A percentile compares a stretch with the other conserved stretches of the same genome.
Conservation (phyloP, 1,140 invertebrate species). For the Ostrea edulis region DNA sequence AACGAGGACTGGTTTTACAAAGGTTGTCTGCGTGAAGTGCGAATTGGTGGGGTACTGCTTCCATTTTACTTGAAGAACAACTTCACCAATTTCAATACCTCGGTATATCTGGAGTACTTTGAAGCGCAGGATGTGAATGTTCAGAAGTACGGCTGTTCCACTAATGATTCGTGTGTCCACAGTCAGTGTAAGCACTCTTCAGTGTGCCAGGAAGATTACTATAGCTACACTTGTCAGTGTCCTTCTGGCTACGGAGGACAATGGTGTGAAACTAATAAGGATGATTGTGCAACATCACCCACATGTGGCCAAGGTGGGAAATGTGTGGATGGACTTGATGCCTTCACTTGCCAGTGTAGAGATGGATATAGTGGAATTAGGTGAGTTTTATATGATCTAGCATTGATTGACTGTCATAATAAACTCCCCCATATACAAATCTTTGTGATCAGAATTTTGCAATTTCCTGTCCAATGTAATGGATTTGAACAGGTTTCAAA, state of each 20-base stretch:
- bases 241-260: conserved; percentile 88
- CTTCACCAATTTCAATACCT: conserved; percentile 53
- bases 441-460: no score
- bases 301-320: conserved; percentile 87
- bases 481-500: no score
- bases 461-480: no score
- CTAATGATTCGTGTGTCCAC: conserved; percentile 47
- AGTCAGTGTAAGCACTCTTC: conserved; percentile 79
- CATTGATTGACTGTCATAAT: no score
- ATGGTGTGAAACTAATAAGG: conserved; percentile 92
- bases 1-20: conserved; percentile 53
- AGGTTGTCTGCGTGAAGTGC: conserved; percentile 94
- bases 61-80: conserved; percentile 85
- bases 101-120: conserved; percentile 46
- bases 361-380: conserved; percentile 90
- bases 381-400: conserved; percentile 57
- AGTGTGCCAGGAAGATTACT: conserved; percentile 75
- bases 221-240: conserved; percentile 76
- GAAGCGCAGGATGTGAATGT: conserved; percentile 34
- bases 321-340: conserved; percentile 94
- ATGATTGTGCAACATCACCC: conserved; percentile 84
- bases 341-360: conserved; percentile 94
- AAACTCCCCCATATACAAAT: no score
- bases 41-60: conserved; percentile 90
- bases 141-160: conserved; percentile 54